phyloP scores from a whole-genome alignment of 2,797 vertebrate genomes.

The Brachyalestes nurse region DNA sequence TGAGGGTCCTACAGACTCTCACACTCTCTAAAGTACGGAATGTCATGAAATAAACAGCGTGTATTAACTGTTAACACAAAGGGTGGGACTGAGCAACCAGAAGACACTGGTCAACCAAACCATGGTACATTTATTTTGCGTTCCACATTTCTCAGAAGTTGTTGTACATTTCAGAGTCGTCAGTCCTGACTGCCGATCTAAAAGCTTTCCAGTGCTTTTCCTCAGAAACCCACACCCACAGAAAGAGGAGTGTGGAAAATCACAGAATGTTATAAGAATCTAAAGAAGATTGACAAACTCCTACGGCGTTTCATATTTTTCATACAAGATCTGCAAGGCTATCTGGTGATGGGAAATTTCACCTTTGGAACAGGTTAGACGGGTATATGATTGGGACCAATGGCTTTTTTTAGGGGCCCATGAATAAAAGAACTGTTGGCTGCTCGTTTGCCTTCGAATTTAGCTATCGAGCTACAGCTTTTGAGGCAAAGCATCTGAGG shows the following conservation, averaged over 20 bases:
- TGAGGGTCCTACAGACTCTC: too few species aligned
- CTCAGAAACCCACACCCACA: not conserved
- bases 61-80: not conserved
- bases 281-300: too few species aligned
- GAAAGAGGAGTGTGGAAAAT: not conserved
- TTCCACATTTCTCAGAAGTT: not conserved
- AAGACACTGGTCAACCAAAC: not conserved
- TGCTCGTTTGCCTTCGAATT: not conserved
- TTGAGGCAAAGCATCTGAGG: not conserved
- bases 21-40: not conserved
- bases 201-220: not conserved
- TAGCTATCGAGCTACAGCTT: not conserved
- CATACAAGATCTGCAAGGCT: not conserved
- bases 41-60: not conserved
- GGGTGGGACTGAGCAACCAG: not conserved
- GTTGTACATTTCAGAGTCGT: not conserved
- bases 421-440: not conserved
- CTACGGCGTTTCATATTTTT: too few species aligned
- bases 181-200: not conserved
- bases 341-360: not conserved
- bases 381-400: not conserved
- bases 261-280: too few species aligned
- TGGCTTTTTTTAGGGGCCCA: not conserved
- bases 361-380: too few species aligned
- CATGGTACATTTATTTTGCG: not conserved